Evolutionary conservation across 2,797 vertebrate species (phyloP).

Genomic region (Bryconaethiops microstoma): DNA sequence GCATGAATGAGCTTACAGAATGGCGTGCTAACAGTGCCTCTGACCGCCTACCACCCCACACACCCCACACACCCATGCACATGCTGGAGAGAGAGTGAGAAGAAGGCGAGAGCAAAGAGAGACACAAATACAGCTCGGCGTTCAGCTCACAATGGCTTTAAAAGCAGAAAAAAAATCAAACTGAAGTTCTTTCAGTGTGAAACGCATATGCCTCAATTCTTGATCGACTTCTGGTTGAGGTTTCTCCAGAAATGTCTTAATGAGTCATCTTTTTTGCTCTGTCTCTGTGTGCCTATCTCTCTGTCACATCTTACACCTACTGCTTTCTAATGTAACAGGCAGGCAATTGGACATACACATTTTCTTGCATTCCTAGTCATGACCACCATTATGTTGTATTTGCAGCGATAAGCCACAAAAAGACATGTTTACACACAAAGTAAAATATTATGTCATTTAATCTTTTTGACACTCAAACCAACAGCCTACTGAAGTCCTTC

Average conservation of each 20-base stretch:
- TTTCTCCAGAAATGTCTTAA: slow-evolving; percentile 37
- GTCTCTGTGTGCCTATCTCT: background rate
- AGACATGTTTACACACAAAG: slow-evolving; percentile 13
- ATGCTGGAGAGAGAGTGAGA: background rate
- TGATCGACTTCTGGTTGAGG: slow-evolving; percentile 12
- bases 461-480: slow-evolving; percentile 8
- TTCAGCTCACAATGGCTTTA: slow-evolving; percentile 13
- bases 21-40: slow-evolving; percentile 28
- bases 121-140: slow-evolving; percentile 15
- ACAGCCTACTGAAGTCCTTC: slow-evolving; percentile 1
- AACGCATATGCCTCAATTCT: slow-evolving; percentile 13
- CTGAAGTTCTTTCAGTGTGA: slow-evolving; percentile 8
- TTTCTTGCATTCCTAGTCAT: background rate
- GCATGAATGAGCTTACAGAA: slow-evolving; percentile 33
- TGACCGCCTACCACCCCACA: slow-evolving; percentile 11
- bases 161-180: slow-evolving; percentile 27
- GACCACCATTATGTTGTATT: background rate
- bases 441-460: background rate
- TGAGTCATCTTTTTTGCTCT: slow-evolving; percentile 6
- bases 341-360: background rate
- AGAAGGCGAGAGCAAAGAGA: background rate
- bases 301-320: background rate
- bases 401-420: background rate
- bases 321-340: background rate
- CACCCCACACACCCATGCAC: background rate